Evolutionary conservation across 2,888 invertebrate species (phyloP).

Genomic region (Cyclophora punctaria): DNA sequence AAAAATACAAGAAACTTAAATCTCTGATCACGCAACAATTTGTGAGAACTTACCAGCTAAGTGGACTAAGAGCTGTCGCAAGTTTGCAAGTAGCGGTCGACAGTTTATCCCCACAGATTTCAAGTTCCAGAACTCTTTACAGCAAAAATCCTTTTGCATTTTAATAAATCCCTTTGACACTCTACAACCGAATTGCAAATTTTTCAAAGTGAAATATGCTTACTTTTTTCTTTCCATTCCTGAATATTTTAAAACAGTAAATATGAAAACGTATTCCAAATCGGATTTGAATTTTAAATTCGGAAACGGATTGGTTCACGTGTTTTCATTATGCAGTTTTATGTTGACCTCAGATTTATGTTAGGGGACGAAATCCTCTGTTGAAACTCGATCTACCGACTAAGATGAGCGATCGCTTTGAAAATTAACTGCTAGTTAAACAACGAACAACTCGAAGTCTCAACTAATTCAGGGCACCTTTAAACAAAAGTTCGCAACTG

Average conservation of each 20-base stretch:
- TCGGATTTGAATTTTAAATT: constrained; percentile 10
- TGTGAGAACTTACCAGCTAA: background rate
- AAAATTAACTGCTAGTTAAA: too few relatives aligned
- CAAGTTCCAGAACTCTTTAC: background rate
- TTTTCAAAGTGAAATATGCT: constrained; percentile 7
- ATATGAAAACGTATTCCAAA: constrained; percentile 9
- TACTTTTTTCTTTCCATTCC: constrained; percentile 4
- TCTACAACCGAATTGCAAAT: constrained; percentile 10
- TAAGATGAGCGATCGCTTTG: too few relatives aligned
- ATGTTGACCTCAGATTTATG: too few relatives aligned
- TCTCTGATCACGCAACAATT: constrained; percentile 7
- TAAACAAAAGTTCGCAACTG: too few relatives aligned
- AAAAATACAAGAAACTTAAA: background rate
- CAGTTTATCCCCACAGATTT: constrained; percentile 1
- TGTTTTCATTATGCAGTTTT: too few relatives aligned
- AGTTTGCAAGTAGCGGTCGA: background rate
- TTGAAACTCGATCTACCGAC: too few relatives aligned
- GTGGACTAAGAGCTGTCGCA: background rate
- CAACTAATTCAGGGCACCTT: too few relatives aligned
- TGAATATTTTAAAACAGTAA: constrained; percentile 11
- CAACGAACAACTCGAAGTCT: too few relatives aligned
- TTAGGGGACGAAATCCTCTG: too few relatives aligned
- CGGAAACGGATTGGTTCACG: background rate
- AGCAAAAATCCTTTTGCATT: constrained; percentile 4
- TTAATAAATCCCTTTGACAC: constrained; percentile 10